Percentiles rank a stretch among this genome's conserved stretches.
Evolutionary conservation across 2,113 vertebrate species (phyloP).

Genomic region (Ascaphus truei): DNA sequence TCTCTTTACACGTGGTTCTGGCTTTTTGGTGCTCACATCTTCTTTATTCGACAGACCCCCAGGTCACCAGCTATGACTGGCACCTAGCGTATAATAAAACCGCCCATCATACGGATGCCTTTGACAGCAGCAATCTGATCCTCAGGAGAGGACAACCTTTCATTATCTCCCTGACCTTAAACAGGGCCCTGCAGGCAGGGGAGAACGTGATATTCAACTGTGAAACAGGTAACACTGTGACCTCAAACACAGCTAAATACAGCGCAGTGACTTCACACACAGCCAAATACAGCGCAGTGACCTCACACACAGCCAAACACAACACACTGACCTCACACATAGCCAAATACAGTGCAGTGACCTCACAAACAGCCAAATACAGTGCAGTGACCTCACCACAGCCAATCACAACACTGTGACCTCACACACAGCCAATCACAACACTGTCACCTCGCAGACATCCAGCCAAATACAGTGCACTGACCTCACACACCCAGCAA

Average conservation of each 20-base stretch:
- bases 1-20: no score
- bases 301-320: no score
- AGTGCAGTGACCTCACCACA: no score
- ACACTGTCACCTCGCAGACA: no score
- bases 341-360: no score
- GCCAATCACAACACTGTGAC: no score
- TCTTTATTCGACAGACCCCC: slow-evolving; percentile 43
- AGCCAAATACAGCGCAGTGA: neutral
- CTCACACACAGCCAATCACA: no score
- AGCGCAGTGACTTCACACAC: neutral
- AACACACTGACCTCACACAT: neutral
- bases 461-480: no score
- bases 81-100: slow-evolving; percentile 55
- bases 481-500: no score
- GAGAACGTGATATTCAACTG: slow-evolving; percentile 57
- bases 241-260: neutral
- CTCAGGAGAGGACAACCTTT: slow-evolving; percentile 61
- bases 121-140: slow-evolving; percentile 42
- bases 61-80: slow-evolving; percentile 47
- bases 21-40: neutral
- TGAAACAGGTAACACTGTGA: slow-evolving; percentile 58
- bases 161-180: slow-evolving; percentile 51
- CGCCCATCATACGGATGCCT: slow-evolving; percentile 57
- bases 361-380: no score
- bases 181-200: slow-evolving; percentile 31